These are phyloP conservation scores for Cyclina sinensis DNA, from an alignment of 1,140 invertebrate genomes.

Conservation along the genomic window DNA sequence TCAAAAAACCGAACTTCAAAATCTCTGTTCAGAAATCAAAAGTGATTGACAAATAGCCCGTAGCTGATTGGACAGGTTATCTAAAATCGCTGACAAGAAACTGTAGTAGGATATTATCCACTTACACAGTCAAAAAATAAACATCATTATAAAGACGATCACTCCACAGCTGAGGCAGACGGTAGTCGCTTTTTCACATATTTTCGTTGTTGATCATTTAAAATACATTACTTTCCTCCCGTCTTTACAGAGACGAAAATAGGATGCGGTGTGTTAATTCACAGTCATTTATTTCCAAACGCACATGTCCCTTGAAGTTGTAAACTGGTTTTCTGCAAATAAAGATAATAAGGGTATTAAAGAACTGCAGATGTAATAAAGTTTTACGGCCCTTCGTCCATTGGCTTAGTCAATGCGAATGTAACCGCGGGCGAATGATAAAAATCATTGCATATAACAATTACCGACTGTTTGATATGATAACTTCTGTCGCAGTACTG, in stretches of 20 bases:
- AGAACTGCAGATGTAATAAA: slow-evolving; percentile 8
- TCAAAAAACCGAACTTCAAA: background rate
- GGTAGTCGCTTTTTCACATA: no score
- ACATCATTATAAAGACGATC: background rate
- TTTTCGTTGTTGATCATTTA: no score
- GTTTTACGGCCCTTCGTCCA: slow-evolving; percentile 27
- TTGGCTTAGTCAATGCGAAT: background rate
- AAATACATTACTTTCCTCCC: no score
- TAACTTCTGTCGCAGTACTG: background rate
- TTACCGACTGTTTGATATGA: slow-evolving; percentile 3
- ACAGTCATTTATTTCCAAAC: no score
- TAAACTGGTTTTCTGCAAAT: slow-evolving; percentile 25
- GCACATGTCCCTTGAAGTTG: background rate
- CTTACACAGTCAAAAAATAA: background rate
- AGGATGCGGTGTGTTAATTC: no score
- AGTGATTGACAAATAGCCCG: background rate
- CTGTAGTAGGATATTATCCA: background rate
- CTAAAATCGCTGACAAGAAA: background rate
- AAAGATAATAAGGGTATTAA: slow-evolving; percentile 32
- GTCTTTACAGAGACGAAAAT: no score
- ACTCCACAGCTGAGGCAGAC: background rate
- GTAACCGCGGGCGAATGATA: slow-evolving; percentile 27
- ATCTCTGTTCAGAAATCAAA: no score
- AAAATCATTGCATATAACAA: slow-evolving; percentile 15
- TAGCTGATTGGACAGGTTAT: background rate